Percentiles rank a stretch among this genome's conserved stretches.
These are phyloP conservation scores for Himalopsyche anomala DNA, from an alignment of 2,888 invertebrate species.

Conservation along the genomic window DNA sequence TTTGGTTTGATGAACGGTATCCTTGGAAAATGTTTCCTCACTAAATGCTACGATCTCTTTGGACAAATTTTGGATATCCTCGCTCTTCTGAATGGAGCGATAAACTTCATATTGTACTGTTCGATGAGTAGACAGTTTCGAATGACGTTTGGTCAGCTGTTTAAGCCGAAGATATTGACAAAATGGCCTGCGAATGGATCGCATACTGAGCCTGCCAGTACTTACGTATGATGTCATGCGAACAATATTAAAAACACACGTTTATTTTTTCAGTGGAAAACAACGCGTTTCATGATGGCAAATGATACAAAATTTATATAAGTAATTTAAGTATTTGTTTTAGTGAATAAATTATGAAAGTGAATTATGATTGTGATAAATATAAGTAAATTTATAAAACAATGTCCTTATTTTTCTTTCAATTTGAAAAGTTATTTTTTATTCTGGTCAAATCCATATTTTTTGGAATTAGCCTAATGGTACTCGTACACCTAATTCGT, in stretches of 20 bases:
- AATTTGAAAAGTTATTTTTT: no score
- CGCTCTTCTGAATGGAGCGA: conserved; percentile 92
- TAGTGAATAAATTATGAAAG: no score
- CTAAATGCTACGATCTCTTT: conserved; percentile 86
- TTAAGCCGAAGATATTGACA: conserved; percentile 80
- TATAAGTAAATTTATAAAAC: no score
- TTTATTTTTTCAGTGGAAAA: conserved; percentile 5
- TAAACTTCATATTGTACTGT: conserved; percentile 96
- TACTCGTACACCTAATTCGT: no score
- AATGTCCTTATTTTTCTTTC: no score
- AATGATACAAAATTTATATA: background rate
- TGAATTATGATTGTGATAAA: no score
- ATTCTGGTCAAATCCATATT: no score
- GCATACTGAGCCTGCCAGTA: conserved; percentile 80
- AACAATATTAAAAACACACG: background rate
- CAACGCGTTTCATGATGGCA: background rate
- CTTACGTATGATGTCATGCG: conserved; percentile 76
- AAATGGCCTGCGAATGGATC: conserved; percentile 78
- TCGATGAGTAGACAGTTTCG: conserved; percentile 96
- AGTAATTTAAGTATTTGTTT: no score
- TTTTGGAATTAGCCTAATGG: no score
- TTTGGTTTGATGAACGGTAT: conserved; percentile 84
- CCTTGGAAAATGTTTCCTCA: conserved; percentile 84
- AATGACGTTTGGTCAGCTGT: conserved; percentile 84
- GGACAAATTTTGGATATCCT: conserved; percentile 94